These are phyloP conservation scores for Belonocnema kinseyi DNA, from an alignment of 1,140 invertebrate genomes.

Conservation along the genomic window DNA sequence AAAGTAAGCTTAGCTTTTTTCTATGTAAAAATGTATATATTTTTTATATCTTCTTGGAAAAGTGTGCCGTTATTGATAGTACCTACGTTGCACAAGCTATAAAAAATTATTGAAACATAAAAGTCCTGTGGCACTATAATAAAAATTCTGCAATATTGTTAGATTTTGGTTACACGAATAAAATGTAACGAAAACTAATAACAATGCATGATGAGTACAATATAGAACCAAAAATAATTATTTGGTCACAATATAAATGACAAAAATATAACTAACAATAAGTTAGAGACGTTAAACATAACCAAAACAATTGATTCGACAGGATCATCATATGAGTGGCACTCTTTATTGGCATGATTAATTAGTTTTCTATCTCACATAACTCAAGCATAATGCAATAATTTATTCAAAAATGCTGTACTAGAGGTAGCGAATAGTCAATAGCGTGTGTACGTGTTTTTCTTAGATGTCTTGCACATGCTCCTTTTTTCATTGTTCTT, in stretches of 20 bases:
- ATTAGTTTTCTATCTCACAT: constrained; percentile 29
- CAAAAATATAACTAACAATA: background rate
- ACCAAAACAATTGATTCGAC: constrained; percentile 6
- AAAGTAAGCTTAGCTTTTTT: too few relatives aligned
- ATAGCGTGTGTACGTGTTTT: constrained; percentile 71
- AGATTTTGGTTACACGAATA: too few relatives aligned
- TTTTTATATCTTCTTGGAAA: too few relatives aligned
- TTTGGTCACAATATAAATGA: background rate
- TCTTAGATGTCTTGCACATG: constrained; percentile 73
- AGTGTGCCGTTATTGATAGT: too few relatives aligned
- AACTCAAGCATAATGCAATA: background rate
- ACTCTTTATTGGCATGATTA: constrained; percentile 35
- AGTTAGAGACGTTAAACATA: background rate
- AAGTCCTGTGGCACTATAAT: too few relatives aligned
- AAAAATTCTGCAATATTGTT: too few relatives aligned
- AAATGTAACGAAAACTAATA: too few relatives aligned
- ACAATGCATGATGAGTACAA: too few relatives aligned
- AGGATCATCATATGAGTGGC: background rate
- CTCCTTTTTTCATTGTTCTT: constrained; percentile 68
- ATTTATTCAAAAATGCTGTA: constrained; percentile 16
- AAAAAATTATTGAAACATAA: too few relatives aligned
- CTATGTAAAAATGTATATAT: too few relatives aligned
- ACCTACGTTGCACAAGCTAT: too few relatives aligned
- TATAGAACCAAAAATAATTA: background rate
- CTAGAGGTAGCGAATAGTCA: constrained; percentile 68